A percentile compares a stretch with the other conserved stretches of the same genome.
Evolutionary conservation across 1,140 invertebrate species (phyloP).

Genomic region (Aradophagus sp.): DNA sequence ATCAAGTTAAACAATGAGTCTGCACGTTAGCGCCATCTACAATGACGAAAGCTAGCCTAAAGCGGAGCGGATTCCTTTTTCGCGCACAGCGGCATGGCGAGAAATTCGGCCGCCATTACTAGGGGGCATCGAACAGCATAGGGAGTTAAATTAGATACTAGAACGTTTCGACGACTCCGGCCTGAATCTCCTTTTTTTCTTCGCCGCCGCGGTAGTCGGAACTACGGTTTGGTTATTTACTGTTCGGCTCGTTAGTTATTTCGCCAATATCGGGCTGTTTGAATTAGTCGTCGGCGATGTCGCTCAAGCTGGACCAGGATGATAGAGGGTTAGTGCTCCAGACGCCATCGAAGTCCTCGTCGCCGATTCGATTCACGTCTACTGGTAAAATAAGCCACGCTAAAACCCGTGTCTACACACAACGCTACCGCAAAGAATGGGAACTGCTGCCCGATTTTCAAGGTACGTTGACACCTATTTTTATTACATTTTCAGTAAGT

Average conservation of each 20-base stretch:
- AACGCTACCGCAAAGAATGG: constrained; percentile 78
- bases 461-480: constrained; percentile 65
- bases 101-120: no score
- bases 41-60: no score
- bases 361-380: constrained; percentile 63
- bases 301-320: constrained; percentile 46
- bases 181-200: no score
- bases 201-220: no score
- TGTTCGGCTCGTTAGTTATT: constrained; percentile 64
- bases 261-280: constrained; percentile 42
- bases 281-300: constrained; percentile 43
- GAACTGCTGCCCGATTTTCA: constrained; percentile 77
- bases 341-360: constrained; percentile 14
- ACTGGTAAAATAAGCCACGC: constrained; percentile 74
- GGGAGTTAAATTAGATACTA: no score
- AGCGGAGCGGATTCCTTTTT: no score
- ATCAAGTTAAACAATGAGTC: no score
- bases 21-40: no score
- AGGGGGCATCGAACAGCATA: no score
- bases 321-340: constrained; percentile 24
- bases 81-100: no score
- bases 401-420: constrained; percentile 75
- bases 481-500: constrained; percentile 4
- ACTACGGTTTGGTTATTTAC: no score
- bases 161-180: no score